Percentiles rank a stretch among this genome's conserved stretches.
These are phyloP conservation scores for Marronus borbonicus DNA, from an alignment of 2,888 invertebrate species.

Conservation along the genomic window DNA sequence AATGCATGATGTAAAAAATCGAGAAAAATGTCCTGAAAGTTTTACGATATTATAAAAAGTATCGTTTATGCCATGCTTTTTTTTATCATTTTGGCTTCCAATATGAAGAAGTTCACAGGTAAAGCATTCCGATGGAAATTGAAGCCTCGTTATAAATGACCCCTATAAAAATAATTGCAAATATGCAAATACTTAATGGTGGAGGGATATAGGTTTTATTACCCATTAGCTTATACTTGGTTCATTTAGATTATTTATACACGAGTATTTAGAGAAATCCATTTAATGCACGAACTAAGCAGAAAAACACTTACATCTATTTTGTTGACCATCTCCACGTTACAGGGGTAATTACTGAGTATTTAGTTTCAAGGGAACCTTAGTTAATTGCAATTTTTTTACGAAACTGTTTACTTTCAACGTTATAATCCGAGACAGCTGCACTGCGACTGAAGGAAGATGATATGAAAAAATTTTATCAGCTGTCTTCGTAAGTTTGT, in stretches of 20 bases:
- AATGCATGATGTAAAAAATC: conserved; percentile 4
- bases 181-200: conserved; percentile 4
- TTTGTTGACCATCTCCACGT: not conserved
- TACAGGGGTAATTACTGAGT: not conserved
- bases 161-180: conserved; percentile 12
- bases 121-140: not conserved
- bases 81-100: not conserved
- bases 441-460: not conserved
- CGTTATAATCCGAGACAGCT: not conserved
- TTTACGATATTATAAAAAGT: conserved; percentile 6
- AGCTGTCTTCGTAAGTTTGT: not conserved
- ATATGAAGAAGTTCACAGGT: not conserved
- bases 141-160: not conserved
- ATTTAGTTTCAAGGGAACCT: not conserved
- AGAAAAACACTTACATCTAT: not conserved
- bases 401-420: not conserved
- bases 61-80: not conserved
- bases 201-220: not conserved
- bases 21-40: conserved; percentile 1
- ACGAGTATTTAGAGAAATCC: not conserved
- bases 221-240: not conserved
- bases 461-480: not conserved
- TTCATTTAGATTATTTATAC: conserved; percentile 4
- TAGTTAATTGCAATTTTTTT: not conserved
- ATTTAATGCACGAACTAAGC: not conserved